phyloP scores from a whole-genome alignment of 2,797 vertebrate genomes.

The Scomberomorus guttatus region DNA sequence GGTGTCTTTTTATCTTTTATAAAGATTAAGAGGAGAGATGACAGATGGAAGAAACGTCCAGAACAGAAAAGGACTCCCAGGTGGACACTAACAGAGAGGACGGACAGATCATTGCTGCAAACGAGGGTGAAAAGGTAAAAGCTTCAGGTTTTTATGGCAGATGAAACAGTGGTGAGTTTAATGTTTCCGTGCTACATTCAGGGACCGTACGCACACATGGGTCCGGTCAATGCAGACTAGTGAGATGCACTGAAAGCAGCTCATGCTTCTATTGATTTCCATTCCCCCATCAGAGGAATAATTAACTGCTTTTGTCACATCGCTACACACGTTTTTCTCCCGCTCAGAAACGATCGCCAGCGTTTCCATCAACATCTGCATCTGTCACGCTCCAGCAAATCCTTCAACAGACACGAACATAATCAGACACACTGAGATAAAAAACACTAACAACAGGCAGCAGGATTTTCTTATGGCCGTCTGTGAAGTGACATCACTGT shows the following conservation, averaged over 20 bases:
- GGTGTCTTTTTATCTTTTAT: no score
- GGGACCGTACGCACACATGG: background rate
- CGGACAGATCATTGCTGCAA: no score
- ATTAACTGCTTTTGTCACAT: constrained; percentile 41
- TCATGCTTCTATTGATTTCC: constrained; percentile 60
- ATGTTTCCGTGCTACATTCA: constrained; percentile 25
- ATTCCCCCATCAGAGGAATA: constrained; percentile 12
- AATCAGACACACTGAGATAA: no score
- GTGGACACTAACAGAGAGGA: no score
- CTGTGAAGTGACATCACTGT: no score
- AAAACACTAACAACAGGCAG: no score
- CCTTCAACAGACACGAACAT: background rate
- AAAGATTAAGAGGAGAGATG: no score
- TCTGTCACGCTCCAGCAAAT: background rate
- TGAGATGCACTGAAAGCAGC: constrained; percentile 8
- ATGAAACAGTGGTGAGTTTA: background rate
- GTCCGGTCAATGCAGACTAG: constrained; percentile 24
- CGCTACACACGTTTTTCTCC: constrained; percentile 1
- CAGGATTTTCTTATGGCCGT: no score
- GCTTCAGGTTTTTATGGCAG: no score
- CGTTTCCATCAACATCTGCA: constrained; percentile 17
- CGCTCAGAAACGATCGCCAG: background rate
- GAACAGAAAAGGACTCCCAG: no score
- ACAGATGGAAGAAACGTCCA: no score
- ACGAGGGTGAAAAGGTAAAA: no score